Base-by-base conservation (phyloP, 1,140 invertebrate genomes). In the Cepaea nemoralis region DNA sequence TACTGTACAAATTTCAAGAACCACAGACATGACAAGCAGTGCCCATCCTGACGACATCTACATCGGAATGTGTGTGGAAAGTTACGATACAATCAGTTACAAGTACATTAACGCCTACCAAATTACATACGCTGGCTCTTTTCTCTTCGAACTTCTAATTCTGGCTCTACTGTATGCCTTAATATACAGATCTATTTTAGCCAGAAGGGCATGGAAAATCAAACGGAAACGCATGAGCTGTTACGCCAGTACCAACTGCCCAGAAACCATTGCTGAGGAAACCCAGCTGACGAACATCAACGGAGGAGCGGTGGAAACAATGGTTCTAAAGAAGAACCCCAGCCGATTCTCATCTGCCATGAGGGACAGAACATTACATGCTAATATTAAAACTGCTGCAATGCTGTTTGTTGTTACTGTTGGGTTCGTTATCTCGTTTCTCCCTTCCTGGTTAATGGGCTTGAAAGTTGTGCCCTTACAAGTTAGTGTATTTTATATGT, bases 351-450 rank as follows among this genome's bases (percentile, higher is more conserved):
- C 82, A 3, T 69, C 81, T 33, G 83, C 83, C 16, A 84, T 82
- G 75, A 85, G 79, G 71, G 82, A 86, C 81, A 83, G 85, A 67
- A 87, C 83, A 67, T 69, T 86, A 5, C 83, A 88, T 19, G 88
- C 88, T 33, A 90, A 90, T 74, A 88, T 90, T 22, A 86, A 87
- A 77, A 90, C 88, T 45, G 89, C 89, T 0, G 81, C 85, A 14
- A 90, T 90, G 88, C 59, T 90, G 27, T 90, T 89, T 77, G 87
- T 90, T 0, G 89, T 90, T 0, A 88, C 89, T 1, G 77, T 89
- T 40, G 88, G 89, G 0, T 90, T 90, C 55, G 85, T 90, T 14
- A 83, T 90, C 27, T 85, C 86, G 0, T 90, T 88, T 77, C 70
- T 90, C 5, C 89, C 89, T 24, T 85, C 88, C 0, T 88, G 87